A percentile compares a stretch with the other conserved stretches of the same genome.
Conservation (phyloP, 2,888 invertebrate genomes). For the Coleophora deauratella region DNA sequence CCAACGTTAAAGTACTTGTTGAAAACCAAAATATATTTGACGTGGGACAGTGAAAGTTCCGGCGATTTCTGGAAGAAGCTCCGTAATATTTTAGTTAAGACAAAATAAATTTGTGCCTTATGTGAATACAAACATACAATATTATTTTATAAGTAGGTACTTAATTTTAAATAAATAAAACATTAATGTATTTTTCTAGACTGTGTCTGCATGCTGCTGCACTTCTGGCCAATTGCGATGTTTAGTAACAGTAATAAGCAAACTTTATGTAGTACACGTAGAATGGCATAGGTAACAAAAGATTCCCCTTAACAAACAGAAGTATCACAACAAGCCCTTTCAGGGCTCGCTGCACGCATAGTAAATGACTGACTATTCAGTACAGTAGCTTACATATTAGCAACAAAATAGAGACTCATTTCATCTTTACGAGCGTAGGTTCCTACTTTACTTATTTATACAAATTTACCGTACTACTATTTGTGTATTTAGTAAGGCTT, state of each 20-base stretch:
- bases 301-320: neutral
- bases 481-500: too few relatives aligned
- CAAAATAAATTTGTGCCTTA: constrained; percentile 9
- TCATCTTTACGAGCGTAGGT: too few relatives aligned
- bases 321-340: constrained; percentile 2
- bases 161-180: neutral
- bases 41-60: constrained; percentile 69
- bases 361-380: neutral
- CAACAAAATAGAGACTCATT: neutral
- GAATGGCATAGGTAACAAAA: too few relatives aligned
- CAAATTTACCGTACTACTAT: too few relatives aligned
- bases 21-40: constrained; percentile 77
- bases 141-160: too few relatives aligned
- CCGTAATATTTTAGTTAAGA: constrained; percentile 38
- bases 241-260: too few relatives aligned
- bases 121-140: neutral
- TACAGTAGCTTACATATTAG: neutral
- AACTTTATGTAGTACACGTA: too few relatives aligned
- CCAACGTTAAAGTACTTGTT: constrained; percentile 76
- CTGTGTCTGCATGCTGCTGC: too few relatives aligned
- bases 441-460: too few relatives aligned
- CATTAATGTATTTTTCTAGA: too few relatives aligned
- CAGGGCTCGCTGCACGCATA: neutral
- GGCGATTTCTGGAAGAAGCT: constrained; percentile 61
- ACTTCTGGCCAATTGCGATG: too few relatives aligned